Base-by-base conservation (phyloP, 2,113 vertebrate species). In the Pangasianodon gigas region DNA sequence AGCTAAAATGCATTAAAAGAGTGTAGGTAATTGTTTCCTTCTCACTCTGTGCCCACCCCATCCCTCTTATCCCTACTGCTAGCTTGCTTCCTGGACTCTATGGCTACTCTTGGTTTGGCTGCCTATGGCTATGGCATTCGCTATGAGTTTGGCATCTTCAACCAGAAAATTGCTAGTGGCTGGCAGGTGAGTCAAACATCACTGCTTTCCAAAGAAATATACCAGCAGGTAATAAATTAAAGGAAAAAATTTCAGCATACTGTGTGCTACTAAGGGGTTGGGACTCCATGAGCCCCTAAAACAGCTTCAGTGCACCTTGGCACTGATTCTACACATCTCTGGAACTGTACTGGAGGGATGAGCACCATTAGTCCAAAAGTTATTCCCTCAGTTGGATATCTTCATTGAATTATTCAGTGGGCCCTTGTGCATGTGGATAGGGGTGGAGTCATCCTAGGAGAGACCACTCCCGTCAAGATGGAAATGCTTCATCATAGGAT, bases 91-190 rank as follows among this genome's bases (percentile, higher is more conserved):
- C 94, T 98, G 92, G 97, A 98, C 94, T 98, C 97, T 62, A 98
- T 98, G 97, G 97, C 97, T 0, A 97, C 97, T 0, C 94, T 98
- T 92, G 97, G 97, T 32, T 94, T 98, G 90, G 97, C 97, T 79
- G 96, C 96, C 71, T 98, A 98, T 1, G 97, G 97, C 89, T 98
- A 98, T 0, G 97, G 97, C 24, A 98, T 98, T 91, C 97, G 97
- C 82, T 98, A 98, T 51, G 97, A 98, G 92, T 98, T 98, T 52
- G 97, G 97, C 18, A 98, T 98, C 95, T 98, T 98, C 95, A 98
- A 98, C 92, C 97, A 98, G 95, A 98, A 97, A 94, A 97, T 98
- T 52, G 80, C 89, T 19, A 96, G 95, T 21, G 97, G 97, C 92
- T 98, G 97, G 97, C 97, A 98, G 97, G 97, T 98, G 24, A 84